Evolutionary conservation across 2,797 vertebrate species (phyloP).

Genomic region (Moxostoma hubbsi): DNA sequence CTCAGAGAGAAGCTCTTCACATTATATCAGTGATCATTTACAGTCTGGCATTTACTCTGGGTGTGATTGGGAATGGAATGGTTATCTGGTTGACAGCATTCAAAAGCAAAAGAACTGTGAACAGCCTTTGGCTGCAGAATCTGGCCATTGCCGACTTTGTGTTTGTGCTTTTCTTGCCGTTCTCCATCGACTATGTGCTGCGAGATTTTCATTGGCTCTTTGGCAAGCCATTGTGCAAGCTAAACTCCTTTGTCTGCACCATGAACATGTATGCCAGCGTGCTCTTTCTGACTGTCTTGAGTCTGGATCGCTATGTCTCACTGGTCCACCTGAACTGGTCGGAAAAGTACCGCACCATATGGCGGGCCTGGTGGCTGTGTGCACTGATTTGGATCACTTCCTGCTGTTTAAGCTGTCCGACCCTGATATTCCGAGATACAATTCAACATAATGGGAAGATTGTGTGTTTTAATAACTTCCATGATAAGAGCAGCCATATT

Average conservation of each 20-base stretch:
- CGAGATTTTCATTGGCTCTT: conserved; percentile 94
- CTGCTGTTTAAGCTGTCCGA: conserved; percentile 79
- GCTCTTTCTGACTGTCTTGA: conserved; percentile 90
- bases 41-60: conserved; percentile 85
- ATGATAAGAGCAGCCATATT: conserved; percentile 69
- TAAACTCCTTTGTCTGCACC: conserved; percentile 89
- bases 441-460: conserved; percentile 73
- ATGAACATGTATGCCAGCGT: conserved; percentile 97
- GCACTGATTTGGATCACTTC: conserved; percentile 83
- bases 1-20: conserved; percentile 77
- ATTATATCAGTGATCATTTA: conserved; percentile 88
- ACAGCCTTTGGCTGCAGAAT: conserved; percentile 92
- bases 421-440: conserved; percentile 87
- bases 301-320: conserved; percentile 88
- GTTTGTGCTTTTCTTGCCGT: conserved; percentile 91
- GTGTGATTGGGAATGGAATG: conserved; percentile 87
- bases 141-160: conserved; percentile 92
- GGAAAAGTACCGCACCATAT: conserved; percentile 72
- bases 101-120: conserved; percentile 89
- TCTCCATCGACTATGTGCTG: conserved; percentile 91
- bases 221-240: conserved; percentile 87
- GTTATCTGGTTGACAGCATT: conserved; percentile 94
- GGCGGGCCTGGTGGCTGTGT: conserved; percentile 75
- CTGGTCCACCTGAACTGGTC: conserved; percentile 82
- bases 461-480: conserved; percentile 93